phyloP scores from a whole-genome alignment of 2,888 invertebrate species.

The Torymus auratus region DNA sequence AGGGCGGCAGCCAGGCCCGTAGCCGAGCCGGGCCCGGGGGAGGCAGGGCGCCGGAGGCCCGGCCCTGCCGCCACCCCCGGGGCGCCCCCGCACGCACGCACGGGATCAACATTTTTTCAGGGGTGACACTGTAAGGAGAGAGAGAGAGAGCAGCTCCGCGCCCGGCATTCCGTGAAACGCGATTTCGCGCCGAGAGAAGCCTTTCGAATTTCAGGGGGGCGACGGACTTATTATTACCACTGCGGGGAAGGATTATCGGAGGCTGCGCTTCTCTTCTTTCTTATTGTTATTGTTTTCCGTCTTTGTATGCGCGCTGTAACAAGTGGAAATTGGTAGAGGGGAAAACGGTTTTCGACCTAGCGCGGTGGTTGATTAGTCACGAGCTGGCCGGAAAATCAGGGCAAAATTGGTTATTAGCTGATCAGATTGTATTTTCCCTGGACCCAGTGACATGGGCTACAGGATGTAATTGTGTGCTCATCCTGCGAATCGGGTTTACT shows the following conservation, averaged over 20 bases:
- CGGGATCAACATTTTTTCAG: constrained; percentile 47
- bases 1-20: constrained; percentile 75
- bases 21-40: constrained; percentile 55
- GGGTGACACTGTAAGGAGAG: constrained; percentile 13
- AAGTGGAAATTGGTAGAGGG: too few relatives aligned
- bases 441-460: neutral
- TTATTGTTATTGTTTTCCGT: too few relatives aligned
- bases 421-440: neutral
- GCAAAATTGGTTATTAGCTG: neutral
- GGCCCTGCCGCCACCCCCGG: constrained; percentile 18
- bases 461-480: too few relatives aligned
- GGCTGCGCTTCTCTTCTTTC: too few relatives aligned
- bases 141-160: neutral
- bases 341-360: too few relatives aligned
- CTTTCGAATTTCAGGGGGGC: neutral
- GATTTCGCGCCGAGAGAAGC: neutral
- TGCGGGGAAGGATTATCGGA: too few relatives aligned
- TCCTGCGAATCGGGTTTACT: too few relatives aligned
- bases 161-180: constrained; percentile 41
- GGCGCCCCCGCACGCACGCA: constrained; percentile 62
- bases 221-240: too few relatives aligned
- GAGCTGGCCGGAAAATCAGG: neutral
- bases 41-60: too few relatives aligned
- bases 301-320: too few relatives aligned
- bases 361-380: too few relatives aligned